Evolutionary conservation across 1,140 invertebrate genomes (phyloP).

Genomic region (Drosophila triauraria): DNA sequence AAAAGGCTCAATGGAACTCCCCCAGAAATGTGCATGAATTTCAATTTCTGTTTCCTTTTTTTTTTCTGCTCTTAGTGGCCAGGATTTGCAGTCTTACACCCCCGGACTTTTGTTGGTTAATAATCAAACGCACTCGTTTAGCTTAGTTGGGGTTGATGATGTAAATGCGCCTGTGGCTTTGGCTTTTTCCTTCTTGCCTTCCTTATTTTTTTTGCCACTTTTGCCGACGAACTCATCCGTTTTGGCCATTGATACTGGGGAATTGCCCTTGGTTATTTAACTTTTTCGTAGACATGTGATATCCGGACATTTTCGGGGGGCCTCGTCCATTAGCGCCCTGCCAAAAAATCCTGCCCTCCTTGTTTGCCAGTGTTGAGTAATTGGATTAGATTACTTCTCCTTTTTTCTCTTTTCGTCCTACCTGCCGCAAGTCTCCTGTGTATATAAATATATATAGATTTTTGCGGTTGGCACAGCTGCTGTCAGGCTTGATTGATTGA

Average conservation of each 20-base stretch:
- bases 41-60: constrained; percentile 57
- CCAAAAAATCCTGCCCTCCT: constrained; percentile 32
- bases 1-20: constrained; percentile 10
- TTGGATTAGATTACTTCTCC: constrained; percentile 80
- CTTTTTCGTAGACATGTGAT: constrained; percentile 76
- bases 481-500: constrained; percentile 78
- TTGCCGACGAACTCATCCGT: background rate
- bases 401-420: constrained; percentile 3
- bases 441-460: constrained; percentile 38
- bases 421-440: constrained; percentile 25
- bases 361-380: constrained; percentile 83
- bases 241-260: constrained; percentile 64
- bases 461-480: constrained; percentile 51
- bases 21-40: constrained; percentile 70
- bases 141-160: constrained; percentile 49
- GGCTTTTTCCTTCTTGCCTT: background rate
- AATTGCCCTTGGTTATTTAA: constrained; percentile 79
- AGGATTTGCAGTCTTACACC: constrained; percentile 61
- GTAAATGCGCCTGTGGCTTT: constrained; percentile 47
- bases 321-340: constrained; percentile 65
- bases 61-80: constrained; percentile 3
- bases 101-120: constrained; percentile 54
- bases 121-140: constrained; percentile 69
- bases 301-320: constrained; percentile 29
- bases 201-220: background rate